These are phyloP conservation scores for Laspeyria flexula DNA, from an alignment of 2,888 invertebrate species.

Conservation along the genomic window DNA sequence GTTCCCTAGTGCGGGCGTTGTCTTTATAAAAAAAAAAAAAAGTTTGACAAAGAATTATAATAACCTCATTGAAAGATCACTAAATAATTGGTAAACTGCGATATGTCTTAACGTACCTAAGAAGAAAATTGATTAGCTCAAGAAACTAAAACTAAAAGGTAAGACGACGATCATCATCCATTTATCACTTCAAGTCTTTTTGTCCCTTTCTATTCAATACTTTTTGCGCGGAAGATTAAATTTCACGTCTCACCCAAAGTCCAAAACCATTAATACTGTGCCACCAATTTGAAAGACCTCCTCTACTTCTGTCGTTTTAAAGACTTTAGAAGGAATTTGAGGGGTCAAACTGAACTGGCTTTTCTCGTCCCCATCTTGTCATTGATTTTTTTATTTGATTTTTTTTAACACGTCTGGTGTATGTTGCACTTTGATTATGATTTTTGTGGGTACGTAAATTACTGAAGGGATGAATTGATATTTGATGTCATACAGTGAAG, in stretches of 20 bases:
- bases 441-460: constrained; percentile 70
- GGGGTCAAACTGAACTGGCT: constrained; percentile 52
- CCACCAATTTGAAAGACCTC: constrained; percentile 59
- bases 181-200: constrained; percentile 80
- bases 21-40: too few relatives aligned
- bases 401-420: constrained; percentile 72
- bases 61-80: too few relatives aligned
- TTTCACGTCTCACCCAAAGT: constrained; percentile 77
- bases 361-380: constrained; percentile 66
- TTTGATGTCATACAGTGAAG: constrained; percentile 65
- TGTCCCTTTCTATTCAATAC: constrained; percentile 79
- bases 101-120: background rate
- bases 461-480: constrained; percentile 63
- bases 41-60: too few relatives aligned
- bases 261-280: constrained; percentile 77
- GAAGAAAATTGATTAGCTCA: constrained; percentile 44
- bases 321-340: constrained; percentile 18
- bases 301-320: constrained; percentile 14
- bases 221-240: constrained; percentile 84
- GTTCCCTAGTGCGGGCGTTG: too few relatives aligned
- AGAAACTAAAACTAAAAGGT: constrained; percentile 49
- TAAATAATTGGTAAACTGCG: too few relatives aligned
- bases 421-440: constrained; percentile 79
- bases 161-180: constrained; percentile 67
- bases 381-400: constrained; percentile 67